A percentile compares a stretch with the other conserved stretches of the same genome.
Conservation (phyloP, 2,888 invertebrate species). For the Nudaria mundana region DNA sequence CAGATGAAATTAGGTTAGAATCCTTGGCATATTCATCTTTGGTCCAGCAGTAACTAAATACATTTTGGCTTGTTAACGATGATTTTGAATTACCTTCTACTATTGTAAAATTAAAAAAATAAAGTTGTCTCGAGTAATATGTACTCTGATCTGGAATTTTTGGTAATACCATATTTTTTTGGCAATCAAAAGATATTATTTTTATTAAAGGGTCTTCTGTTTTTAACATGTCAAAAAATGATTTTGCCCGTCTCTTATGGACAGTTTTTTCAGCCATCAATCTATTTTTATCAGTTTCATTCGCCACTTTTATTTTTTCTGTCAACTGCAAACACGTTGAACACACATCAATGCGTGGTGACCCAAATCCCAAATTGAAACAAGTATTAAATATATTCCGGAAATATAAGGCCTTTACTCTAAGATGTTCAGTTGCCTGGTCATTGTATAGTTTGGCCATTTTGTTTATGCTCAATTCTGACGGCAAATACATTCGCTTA, state of each 20-base stretch:
- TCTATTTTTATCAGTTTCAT: neutral
- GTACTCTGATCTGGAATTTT: neutral
- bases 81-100: neutral
- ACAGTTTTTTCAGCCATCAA: neutral
- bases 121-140: neutral
- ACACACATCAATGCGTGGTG: neutral
- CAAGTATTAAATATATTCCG: neutral
- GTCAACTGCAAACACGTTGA: neutral
- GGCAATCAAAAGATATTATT: neutral
- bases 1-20: neutral
- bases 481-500: neutral
- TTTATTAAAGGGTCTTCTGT: neutral
- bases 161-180: neutral
- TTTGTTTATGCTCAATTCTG: neutral
- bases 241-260: neutral
- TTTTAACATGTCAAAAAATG: neutral
- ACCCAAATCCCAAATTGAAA: neutral
- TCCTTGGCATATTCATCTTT: neutral
- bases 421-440: neutral
- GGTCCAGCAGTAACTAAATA: neutral
- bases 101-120: neutral
- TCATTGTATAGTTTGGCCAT: neutral
- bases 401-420: neutral
- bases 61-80: neutral
- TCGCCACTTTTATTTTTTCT: neutral